Evolutionary conservation across 2,888 invertebrate genomes (phyloP), one percentile per base, ranked within the genome.

Genomic region (Biston stratarius): DNA sequence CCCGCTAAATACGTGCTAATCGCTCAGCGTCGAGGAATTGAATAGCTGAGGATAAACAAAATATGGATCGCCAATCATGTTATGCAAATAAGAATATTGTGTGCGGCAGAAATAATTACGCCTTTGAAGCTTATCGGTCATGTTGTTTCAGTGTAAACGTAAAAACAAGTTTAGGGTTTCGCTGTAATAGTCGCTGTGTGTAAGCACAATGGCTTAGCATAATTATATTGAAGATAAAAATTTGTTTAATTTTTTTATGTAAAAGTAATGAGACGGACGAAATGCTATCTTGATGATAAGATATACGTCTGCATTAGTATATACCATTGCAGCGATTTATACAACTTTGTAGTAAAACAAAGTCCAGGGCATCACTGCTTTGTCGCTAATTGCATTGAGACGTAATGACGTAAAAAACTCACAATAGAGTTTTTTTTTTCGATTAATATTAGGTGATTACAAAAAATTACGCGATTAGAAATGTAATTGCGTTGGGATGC

Each of bases 1-100:
- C 74, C 72, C 71, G 72, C 75, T 79, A 77, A 80, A 78, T 73
- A 74, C 76, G 67, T 61, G 77, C 69, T 85, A 83, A 86, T 82
- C 73, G 75, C 64, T 74, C 77, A 80, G 83, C 78, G 76, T 67
- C 66, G 65, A 58, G 66, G 67, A 81, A 83, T 84, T 78, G 80
- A 80, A 83, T 76, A 78, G 67, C 70, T 64, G 62, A 61, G 67
- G 68, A 75, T 80, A 78, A 83, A 79, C 76, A 76, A 79, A 80
- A 80, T 82, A 77, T 74, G 71, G 67, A 74, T 71, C 63, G 55
- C 66, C 76, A 77, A 82, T 85, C 77, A 81, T 73, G 68, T 52
- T 79, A 83, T 82, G 84, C 74, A 76, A 85, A 81, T 82, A 51
- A 69, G n/a, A 49, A 14, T 82, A 51, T 70, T 49, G 36, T 61